Conservation (phyloP, 2,797 vertebrate genomes). For the Cichlasoma orientale region DNA sequence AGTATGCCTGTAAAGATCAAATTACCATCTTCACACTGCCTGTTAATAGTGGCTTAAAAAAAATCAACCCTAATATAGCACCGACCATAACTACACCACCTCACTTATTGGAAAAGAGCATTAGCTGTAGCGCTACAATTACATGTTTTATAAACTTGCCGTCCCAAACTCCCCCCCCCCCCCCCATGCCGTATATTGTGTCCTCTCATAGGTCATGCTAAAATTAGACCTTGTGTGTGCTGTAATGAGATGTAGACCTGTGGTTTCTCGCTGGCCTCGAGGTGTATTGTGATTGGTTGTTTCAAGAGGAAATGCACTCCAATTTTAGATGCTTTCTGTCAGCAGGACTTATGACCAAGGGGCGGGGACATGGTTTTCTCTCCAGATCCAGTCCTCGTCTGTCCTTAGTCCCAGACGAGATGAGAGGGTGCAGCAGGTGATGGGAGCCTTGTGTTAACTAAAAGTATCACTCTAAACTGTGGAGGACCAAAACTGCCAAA, state of each 20-base stretch:
- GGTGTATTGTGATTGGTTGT: slow-evolving; percentile 51
- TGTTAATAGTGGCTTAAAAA: slow-evolving; percentile 26
- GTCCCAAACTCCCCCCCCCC: not conserved
- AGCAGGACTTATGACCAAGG: slow-evolving; percentile 37
- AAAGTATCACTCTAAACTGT: not conserved
- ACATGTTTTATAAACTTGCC: not conserved
- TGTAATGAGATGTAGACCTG: slow-evolving; percentile 27
- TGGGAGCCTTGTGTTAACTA: not conserved
- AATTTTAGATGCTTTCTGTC: slow-evolving; percentile 61
- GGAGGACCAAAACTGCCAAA: not conserved
- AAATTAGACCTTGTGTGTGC: not conserved
- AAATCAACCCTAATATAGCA: slow-evolving; percentile 13
- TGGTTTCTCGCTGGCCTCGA: slow-evolving; percentile 32
- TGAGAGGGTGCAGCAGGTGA: not conserved
- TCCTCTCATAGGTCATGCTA: not conserved
- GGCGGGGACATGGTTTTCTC: slow-evolving; percentile 3
- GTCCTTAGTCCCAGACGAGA: not conserved
- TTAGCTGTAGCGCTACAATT: not conserved
- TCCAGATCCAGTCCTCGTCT: not conserved
- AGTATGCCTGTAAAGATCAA: slow-evolving; percentile 3
- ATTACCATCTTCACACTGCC: slow-evolving; percentile 17
- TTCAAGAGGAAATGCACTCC: slow-evolving; percentile 35
- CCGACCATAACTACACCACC: slow-evolving; percentile 5
- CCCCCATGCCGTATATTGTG: not conserved
- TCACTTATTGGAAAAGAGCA: not conserved